These are phyloP conservation scores for Callipepla californica DNA, from an alignment of 2,113 vertebrate species.

Conservation along the genomic window DNA sequence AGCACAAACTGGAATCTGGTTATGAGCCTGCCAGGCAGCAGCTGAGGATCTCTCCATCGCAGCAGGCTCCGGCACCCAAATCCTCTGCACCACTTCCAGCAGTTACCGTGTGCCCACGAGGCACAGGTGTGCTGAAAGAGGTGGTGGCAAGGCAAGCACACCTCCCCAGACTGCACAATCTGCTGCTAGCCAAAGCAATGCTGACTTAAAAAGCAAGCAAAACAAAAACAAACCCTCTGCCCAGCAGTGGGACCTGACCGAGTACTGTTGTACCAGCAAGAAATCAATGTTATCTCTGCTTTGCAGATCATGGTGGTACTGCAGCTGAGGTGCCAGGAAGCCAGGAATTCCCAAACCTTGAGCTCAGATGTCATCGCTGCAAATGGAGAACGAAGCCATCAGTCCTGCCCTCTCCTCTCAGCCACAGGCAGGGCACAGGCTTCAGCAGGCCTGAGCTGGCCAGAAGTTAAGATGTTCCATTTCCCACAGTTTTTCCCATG, in stretches of 20 bases:
- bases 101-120: rapidly evolving
- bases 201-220: background rate
- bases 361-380: background rate
- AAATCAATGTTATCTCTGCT: background rate
- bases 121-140: background rate
- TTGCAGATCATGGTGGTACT: background rate
- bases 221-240: background rate
- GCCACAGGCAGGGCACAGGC: too few species aligned
- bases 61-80: background rate
- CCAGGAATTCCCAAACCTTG: background rate
- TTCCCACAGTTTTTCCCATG: background rate
- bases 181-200: background rate
- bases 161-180: background rate
- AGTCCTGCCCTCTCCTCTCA: rapidly evolving
- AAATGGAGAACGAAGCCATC: background rate
- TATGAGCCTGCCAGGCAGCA: constrained; percentile 56
- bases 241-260: background rate
- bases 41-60: background rate
- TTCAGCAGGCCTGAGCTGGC: background rate
- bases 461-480: background rate
- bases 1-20: constrained; percentile 63
- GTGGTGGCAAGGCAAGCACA: background rate
- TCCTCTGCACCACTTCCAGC: background rate
- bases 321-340: background rate
- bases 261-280: background rate